Evolutionary conservation across 2,113 vertebrate species (phyloP).

Genomic region (Cynopterus brachyotis): DNA sequence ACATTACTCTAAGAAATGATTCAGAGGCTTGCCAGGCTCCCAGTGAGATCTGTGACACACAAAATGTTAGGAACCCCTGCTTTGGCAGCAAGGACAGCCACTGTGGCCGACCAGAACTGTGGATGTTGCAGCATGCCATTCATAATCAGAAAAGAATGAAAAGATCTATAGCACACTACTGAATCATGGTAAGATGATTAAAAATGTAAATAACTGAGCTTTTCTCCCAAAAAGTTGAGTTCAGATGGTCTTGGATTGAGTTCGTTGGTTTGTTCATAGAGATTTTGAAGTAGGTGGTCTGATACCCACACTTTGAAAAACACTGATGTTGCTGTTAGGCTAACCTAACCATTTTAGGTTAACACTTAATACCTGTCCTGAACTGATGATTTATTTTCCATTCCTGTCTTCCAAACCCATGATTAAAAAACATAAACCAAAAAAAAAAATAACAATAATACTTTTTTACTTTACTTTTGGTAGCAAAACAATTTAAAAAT

Average conservation of each 20-base stretch:
- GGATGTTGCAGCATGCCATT: neutral
- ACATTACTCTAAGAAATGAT: neutral
- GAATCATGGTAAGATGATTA: neutral
- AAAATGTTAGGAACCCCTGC: neutral
- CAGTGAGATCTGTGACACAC: neutral
- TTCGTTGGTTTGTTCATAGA: neutral
- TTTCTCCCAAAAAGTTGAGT: neutral
- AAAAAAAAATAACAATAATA: constrained; percentile 1
- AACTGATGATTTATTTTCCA: neutral
- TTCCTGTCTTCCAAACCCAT: neutral
- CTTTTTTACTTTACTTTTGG: constrained; percentile 43
- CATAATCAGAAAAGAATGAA: neutral
- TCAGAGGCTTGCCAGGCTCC: neutral
- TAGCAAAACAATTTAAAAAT: constrained; percentile 72
- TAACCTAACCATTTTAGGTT: constrained; percentile 32
- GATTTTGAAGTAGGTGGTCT: neutral
- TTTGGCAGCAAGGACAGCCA: neutral
- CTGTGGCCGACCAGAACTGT: neutral
- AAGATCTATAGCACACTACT: neutral
- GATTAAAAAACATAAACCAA: constrained; percentile 46
- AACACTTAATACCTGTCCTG: constrained; percentile 46
- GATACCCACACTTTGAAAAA: neutral
- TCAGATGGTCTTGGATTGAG: neutral
- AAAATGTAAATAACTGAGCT: neutral
- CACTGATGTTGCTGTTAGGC: neutral